Evolutionary conservation across 64 coral and sea anemone genomes (phyloP).

Genomic region (Catalaphyllia jardinei): DNA sequence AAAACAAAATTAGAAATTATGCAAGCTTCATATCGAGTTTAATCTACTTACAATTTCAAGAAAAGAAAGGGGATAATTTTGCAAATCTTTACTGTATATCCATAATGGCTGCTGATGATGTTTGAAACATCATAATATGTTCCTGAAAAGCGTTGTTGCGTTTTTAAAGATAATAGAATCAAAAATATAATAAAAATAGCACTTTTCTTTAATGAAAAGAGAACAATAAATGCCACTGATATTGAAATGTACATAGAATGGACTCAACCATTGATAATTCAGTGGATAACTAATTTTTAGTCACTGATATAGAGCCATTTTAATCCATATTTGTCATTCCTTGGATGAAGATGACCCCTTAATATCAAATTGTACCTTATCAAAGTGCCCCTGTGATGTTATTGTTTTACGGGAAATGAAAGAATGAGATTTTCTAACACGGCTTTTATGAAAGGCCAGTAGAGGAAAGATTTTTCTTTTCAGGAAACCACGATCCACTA

Average conservation of each 20-base stretch:
- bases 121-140: too few relatives aligned
- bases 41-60: too few relatives aligned
- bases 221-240: not conserved
- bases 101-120: too few relatives aligned
- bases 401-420: not conserved
- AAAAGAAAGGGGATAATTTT: too few relatives aligned
- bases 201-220: too few relatives aligned
- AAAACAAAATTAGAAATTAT: too few relatives aligned
- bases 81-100: too few relatives aligned
- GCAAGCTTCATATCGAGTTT: too few relatives aligned
- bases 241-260: not conserved
- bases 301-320: too few relatives aligned
- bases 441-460: not conserved
- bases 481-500: not conserved
- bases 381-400: not conserved
- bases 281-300: not conserved
- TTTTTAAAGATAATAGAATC: too few relatives aligned
- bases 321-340: conserved; percentile 3
- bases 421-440: not conserved
- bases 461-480: not conserved
- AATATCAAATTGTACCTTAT: conserved; percentile 34
- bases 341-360: not conserved
- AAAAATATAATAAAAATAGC: too few relatives aligned
- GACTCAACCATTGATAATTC: not conserved
- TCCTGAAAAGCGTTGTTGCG: too few relatives aligned